These are phyloP conservation scores for Oikopleura albicans DNA, from an alignment of 23 tunicate species.

Conservation along the genomic window DNA sequence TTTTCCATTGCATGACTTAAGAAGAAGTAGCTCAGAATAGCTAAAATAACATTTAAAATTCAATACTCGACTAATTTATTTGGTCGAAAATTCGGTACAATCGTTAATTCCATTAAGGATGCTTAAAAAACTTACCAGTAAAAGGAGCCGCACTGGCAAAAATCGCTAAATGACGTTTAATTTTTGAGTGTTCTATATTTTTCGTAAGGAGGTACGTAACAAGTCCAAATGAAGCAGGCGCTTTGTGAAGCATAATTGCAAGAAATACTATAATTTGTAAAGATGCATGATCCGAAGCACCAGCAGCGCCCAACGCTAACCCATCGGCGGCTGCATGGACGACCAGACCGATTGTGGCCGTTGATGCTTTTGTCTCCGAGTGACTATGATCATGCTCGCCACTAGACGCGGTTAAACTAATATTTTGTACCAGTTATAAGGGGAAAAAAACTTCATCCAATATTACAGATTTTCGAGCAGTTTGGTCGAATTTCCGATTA, in stretches of 20 bases:
- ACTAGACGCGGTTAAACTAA: neutral
- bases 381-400: slow-evolving; percentile 8
- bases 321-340: slow-evolving; percentile 99
- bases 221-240: slow-evolving; percentile 97
- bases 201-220: slow-evolving; percentile 52
- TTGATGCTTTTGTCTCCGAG: slow-evolving; percentile 41
- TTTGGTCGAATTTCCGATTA: too few species aligned
- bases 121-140: slow-evolving; percentile 8
- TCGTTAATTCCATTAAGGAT: too few species aligned
- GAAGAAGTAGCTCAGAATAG: neutral
- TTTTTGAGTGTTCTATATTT: slow-evolving; percentile 49
- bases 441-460: too few species aligned
- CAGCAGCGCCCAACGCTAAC: slow-evolving; percentile 72
- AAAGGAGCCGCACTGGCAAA: slow-evolving; percentile 88
- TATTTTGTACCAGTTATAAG: too few species aligned
- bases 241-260: slow-evolving; percentile 95
- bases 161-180: slow-evolving; percentile 35
- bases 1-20: neutral
- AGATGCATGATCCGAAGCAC: slow-evolving; percentile 49
- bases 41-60: neutral
- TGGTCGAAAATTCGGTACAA: too few species aligned
- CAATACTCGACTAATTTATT: neutral
- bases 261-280: slow-evolving; percentile 75
- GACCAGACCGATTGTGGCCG: slow-evolving; percentile 78
- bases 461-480: too few species aligned